Conservation (phyloP, 2,113 vertebrate species). For the Platysteira castanea region DNA sequence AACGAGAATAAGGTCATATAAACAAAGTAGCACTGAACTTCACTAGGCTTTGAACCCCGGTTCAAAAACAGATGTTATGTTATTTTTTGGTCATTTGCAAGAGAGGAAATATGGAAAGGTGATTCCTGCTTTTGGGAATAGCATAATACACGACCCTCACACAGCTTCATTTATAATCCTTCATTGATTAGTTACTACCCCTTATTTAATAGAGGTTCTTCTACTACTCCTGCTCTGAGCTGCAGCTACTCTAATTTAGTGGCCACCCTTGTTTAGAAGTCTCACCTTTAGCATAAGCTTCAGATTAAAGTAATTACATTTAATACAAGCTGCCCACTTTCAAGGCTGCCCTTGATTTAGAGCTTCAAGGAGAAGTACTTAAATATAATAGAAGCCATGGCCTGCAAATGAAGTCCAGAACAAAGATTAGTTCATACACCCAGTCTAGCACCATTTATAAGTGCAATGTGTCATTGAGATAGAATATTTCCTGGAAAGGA, state of each 20-base stretch:
- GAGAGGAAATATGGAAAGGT: neutral
- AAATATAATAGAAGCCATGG: conserved; percentile 42
- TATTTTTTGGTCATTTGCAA: neutral
- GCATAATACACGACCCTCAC: neutral
- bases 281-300: conserved; percentile 26
- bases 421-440: conserved; percentile 15
- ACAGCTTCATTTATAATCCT: neutral
- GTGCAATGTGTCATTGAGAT: neutral
- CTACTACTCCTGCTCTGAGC: neutral
- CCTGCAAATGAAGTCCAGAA: conserved; percentile 2
- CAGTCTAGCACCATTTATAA: neutral
- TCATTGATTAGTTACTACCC: neutral
- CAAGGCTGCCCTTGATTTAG: conserved; percentile 34
- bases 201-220: neutral
- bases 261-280: conserved; percentile 6
- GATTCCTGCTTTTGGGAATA: neutral
- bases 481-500: conserved; percentile 11
- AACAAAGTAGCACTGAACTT: neutral
- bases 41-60: neutral
- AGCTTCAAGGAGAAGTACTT: conserved; percentile 41
- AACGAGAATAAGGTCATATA: neutral
- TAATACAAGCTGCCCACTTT: conserved; percentile 14
- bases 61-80: neutral
- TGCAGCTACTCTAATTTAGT: conserved; percentile 22
- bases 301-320: conserved; percentile 53